Evolutionary conservation across 2,797 vertebrate genomes (phyloP).

Genomic region (Lates japonicus): DNA sequence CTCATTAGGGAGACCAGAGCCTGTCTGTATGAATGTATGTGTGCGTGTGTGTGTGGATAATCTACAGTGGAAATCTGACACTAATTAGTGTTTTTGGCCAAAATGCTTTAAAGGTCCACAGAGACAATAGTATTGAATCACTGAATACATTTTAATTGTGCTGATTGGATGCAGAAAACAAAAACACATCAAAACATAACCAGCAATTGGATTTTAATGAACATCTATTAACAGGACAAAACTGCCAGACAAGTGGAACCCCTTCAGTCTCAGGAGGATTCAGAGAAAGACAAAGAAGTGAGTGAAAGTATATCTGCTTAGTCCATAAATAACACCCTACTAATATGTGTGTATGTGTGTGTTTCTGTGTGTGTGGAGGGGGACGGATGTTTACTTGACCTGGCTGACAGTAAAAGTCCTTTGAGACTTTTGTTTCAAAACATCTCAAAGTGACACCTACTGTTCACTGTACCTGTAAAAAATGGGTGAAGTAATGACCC

Average conservation of each 20-base stretch:
- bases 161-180: conserved; percentile 70
- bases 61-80: conserved; percentile 80
- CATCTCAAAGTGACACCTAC: conserved; percentile 9
- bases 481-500: too few relatives aligned
- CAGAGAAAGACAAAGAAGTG: conserved; percentile 20
- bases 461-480: neutral
- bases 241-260: conserved; percentile 57
- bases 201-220: conserved; percentile 76
- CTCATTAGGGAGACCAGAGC: conserved; percentile 75
- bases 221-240: conserved; percentile 65
- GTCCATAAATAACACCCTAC: conserved; percentile 17
- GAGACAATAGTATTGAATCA: conserved; percentile 66
- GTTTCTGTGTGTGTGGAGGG: conserved; percentile 2
- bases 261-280: conserved; percentile 18
- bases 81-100: conserved; percentile 82
- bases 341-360: conserved; percentile 3
- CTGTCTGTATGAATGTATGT: conserved; percentile 49
- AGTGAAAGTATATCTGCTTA: conserved; percentile 21
- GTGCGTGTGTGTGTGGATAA: conserved; percentile 53
- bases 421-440: conserved; percentile 25
- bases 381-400: conserved; percentile 33
- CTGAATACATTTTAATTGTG: conserved; percentile 75
- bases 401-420: conserved; percentile 22
- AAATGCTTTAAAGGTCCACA: conserved; percentile 64
- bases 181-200: conserved; percentile 77